Evolutionary conservation across 2,113 vertebrate species (phyloP).

Genomic region (Brachyistius frenatus): DNA sequence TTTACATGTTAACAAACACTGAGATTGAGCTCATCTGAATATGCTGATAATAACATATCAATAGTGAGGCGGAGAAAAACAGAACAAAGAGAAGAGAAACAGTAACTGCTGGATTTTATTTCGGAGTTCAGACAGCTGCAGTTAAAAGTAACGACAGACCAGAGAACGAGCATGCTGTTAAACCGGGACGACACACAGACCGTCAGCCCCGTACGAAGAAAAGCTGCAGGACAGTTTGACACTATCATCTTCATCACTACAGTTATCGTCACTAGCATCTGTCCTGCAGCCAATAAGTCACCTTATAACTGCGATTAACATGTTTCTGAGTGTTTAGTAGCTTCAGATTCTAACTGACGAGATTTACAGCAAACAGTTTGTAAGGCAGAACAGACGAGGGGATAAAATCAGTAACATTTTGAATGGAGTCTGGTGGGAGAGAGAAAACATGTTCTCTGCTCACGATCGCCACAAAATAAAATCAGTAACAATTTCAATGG

Average conservation of each 20-base stretch:
- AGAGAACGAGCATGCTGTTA: conserved; percentile 25
- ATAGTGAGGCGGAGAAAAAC: too few species aligned
- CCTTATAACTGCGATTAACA: neutral
- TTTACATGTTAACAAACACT: too few species aligned
- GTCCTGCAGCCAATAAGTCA: neutral
- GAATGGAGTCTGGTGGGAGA: neutral
- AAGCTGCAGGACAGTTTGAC: conserved; percentile 9
- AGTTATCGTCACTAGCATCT: too few species aligned
- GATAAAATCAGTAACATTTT: neutral
- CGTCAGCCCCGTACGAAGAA: neutral
- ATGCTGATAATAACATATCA: too few species aligned
- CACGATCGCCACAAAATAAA: too few species aligned
- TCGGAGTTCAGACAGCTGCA: conserved; percentile 1
- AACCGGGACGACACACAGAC: neutral
- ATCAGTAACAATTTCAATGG: neutral
- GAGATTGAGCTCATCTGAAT: too few species aligned
- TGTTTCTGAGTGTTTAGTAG: neutral
- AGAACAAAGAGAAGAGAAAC: neutral
- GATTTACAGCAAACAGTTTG: conserved; percentile 28
- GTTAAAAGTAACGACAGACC: too few species aligned
- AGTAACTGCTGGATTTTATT: conserved; percentile 27
- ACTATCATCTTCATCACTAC: neutral
- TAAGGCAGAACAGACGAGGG: conserved; percentile 39
- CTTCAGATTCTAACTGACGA: conserved; percentile 6
- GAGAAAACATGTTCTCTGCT: too few species aligned